Evolutionary conservation across 1,140 invertebrate genomes (phyloP), one percentile per base, ranked within the genome.

Genomic region (Hylaeus volcanicus): DNA sequence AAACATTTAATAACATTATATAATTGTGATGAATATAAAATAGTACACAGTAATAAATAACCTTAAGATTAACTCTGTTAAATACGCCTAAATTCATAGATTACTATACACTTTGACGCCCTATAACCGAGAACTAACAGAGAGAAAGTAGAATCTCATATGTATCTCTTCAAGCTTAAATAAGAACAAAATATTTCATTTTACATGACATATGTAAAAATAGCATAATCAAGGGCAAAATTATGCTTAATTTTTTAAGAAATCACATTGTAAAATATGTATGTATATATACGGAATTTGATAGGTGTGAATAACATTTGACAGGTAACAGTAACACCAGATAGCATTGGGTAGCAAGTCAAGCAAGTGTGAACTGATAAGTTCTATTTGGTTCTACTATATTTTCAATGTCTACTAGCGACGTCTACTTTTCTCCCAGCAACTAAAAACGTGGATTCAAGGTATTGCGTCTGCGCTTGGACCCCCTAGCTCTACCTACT

Each of bases 11-110:
- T 73, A 72, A 58, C 9, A 72, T 45, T 26, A 55, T 48, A 64
- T 14, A 55, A 65, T 53, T 66, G 26, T 37, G 26, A 5, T 51
- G 69, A 48, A 61, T 6, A 61, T 6, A 64, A 48, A 37, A 37
- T 75, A 73, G 43, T 45, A 69, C 14, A 63, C 12, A 6, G 53
- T 55, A 14, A 48, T 55, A 71, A 56, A 89, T 93, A 93, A 96
- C 95, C 94, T 96, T 96, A 85, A 95, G 93, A 93, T 96, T 96
- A 90, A 96, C 95, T 94, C 95, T 95, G 91, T 96, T 96, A 90
- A 96, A 96, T 89, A 96, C 94, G 93, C 95, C 95, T 93, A 96
- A 95, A 96, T 96, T 96, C 95, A 96, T 96, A 95, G 94, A 95
- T 94, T 89, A 90, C 65, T 84, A 86, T 84, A 82, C 80, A 74